Conservation (phyloP, 2,113 vertebrate species). For the Ondatra zibethicus region DNA sequence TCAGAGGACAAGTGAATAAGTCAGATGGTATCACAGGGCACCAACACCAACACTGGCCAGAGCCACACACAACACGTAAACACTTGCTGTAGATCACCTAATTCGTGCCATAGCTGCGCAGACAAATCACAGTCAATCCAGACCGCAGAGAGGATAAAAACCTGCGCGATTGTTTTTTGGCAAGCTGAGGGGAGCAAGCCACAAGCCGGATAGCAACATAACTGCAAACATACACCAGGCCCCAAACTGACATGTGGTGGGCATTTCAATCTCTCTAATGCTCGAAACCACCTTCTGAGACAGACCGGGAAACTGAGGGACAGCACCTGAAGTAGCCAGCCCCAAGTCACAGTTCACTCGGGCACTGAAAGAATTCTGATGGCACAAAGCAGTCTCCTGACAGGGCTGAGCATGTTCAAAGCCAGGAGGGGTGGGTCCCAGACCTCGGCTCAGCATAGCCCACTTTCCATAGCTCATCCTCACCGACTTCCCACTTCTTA, state of each 20-base stretch:
- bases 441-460: too few relatives aligned
- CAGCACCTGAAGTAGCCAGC: not conserved
- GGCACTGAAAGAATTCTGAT: not conserved
- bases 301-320: not conserved
- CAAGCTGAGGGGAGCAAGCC: not conserved
- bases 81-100: not conserved
- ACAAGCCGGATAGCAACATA: not conserved
- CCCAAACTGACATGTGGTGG: not conserved
- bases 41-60: too few relatives aligned
- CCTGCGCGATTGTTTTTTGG: not conserved
- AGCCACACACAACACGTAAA: rapidly evolving
- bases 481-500: not conserved
- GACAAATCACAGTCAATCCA: not conserved
- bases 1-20: not conserved
- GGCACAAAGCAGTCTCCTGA: not conserved
- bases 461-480: not conserved
- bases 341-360: not conserved
- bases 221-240: not conserved
- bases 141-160: not conserved
- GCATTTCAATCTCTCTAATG: not conserved
- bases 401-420: not conserved
- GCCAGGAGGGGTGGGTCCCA: rapidly evolving
- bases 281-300: not conserved
- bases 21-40: not conserved
- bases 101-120: rapidly evolving